Base-by-base conservation (phyloP, 1,140 invertebrate species). In the Conus betulinus region DNA sequence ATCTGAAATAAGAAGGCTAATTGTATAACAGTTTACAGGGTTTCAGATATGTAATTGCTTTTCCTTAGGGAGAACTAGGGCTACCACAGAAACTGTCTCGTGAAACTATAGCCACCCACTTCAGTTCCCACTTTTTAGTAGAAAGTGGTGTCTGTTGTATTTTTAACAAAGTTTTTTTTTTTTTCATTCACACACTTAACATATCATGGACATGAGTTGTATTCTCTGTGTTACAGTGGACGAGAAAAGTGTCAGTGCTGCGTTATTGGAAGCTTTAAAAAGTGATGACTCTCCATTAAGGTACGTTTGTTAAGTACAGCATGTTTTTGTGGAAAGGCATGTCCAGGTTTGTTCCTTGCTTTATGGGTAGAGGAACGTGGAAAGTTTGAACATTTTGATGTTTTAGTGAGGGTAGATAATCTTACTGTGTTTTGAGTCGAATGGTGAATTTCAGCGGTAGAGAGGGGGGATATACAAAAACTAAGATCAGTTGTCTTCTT, bases 171-270 rank as follows among this genome's bases (percentile, higher is more conserved):
- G 23, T 78, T 83, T 85, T 79, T 82, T 78, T 86, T 51, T 82
- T n/a, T 53, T 23, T 82, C 85, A 23, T 74, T 17, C 87, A 52
- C 84, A 39, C 39, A 39, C 39, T 39, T 39, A 39, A 39, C 39
- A 39, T 39, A 39, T 3, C 39, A 39, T 39, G 39, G 39, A 39
- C 39, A 39, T 39, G 39, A 39, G 15, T 39, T 8, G 8, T 53
- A 1, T 6, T 81, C 8, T 53, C 7, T 88, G 78, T 87, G 87
- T 93, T 93, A 81, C 91, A 94, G 93, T 94, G 91, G 95, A 95
- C 90, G 93, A 96, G 78, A 94, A 95, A 27, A 96, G 97, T 90
- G 89, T 93, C 51, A 89, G 85, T 6, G 84, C 91, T 85, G 90
- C 94, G 57, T 89, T 95, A 55, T n/a, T 91, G 25, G 93, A 92